Base-by-base conservation (phyloP, 2,888 invertebrate genomes). In the Xanthostigma xanthostigma region DNA sequence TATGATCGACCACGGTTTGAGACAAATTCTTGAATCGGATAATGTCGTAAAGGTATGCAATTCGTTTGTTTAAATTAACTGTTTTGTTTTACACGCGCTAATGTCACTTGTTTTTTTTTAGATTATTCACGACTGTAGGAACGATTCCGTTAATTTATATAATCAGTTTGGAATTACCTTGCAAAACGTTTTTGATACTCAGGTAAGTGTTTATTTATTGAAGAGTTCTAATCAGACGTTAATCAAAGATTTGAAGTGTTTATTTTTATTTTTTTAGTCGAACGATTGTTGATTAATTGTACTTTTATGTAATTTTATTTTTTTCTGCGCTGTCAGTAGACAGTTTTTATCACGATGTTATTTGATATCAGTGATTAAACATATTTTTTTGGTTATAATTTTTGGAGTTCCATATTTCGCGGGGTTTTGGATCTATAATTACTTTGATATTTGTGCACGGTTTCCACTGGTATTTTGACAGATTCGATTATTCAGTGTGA, bases 51-150 rank as follows among this genome's bases (percentile, higher is more conserved):
- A 93, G 76, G 87, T 80, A 63, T 59, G 60, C 55, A 13, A 42
- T 27, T 36, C 14, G 35, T 44, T 38, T 34, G 43, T 14, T 33
- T 40, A 46, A 17, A 41, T 44, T 41, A 44, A 42, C 40, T 48
- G 45, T 10, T 34, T 36, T 17, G 35, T 49, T 1, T 40, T 45
- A 27, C 14, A 9, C 33, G 13, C 47, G 11, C 5, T 11, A 27
- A 47, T 9, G 40, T 51, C 45, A 12, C 9, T 50, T 51, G 54
- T 53, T 56, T 53, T 50, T 66, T n/a, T 66, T 48, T 55, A 81
- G 78, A 77, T 93, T 48, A 84, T 91, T 60, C 93, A 94, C 64
- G 93, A 94, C 64, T 93, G 92, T 62, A 78, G 91, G 53, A 92
- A 90, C 66, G 91, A 91, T 69, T 88, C 91, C 50, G 84, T 84